Base-by-base conservation (phyloP, 2,888 invertebrate genomes). In the Lepidocyrtinus sp. region DNA sequence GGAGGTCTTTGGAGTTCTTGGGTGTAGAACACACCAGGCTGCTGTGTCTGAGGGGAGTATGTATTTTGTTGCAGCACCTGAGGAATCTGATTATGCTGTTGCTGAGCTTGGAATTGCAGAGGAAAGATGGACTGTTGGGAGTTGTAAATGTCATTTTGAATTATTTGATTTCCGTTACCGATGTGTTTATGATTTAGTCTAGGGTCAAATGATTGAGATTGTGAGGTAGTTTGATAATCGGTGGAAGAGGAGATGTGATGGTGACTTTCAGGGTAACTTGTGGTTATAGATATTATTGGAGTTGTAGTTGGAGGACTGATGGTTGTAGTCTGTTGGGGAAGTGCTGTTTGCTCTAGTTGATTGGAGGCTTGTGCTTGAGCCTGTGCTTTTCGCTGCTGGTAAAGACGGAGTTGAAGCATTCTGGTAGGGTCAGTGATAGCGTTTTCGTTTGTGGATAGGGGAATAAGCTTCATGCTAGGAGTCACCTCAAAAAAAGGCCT, bases 381-480 rank as follows among this genome's bases (percentile, higher is more conserved):
- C 25, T 73, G 65, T n/a, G 72, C 73, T 27, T 45, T 71, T 61
- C 65, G 74, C 62, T 70, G 68, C 46, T 82, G 74, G 46, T 75
- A 77, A 25, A 70, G 73, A 24, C 80, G 63, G n/a, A 84, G 62
- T 19, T 82, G 80, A 9, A 67, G 36, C 17, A 75, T 79, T 45
- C 82, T 75, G 15, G 83, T 72, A 15, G 85, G 83, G 19, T 81
- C 82, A 26, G 74, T 83, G 36, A 86, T 86, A 19, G 86, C 86
- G 72, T 86, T 86, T 68, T 86, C 86, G 25, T 83, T 83, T 7
- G 86, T 86, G 7, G 85, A 83, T 1, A 86, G 64, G n/a, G 83
- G 84, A 46, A 85, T 83, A 81, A 86, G 73, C 0, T 82, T 76
- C 76, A 81, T 84, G 24, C 82, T 82, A 3, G 86, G 86, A 0